A percentile compares a stretch with the other conserved stretches of the same genome.
phyloP scores from a whole-genome alignment of 35 echinoderm and acorn worm genomes.

The Apostichopus californicus region DNA sequence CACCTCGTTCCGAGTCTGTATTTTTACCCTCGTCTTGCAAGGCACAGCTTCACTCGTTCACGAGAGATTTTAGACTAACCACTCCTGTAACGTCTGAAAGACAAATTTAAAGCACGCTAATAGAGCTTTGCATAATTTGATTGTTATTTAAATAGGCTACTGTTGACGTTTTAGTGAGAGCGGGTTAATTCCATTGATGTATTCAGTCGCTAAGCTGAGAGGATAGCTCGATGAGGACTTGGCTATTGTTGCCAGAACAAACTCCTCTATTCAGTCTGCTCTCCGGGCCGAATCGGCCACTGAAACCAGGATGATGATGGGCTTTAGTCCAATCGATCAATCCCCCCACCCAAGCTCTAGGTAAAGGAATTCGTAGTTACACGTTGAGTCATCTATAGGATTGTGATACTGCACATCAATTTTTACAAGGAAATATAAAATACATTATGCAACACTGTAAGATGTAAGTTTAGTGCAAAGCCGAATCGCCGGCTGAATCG shows the following conservation, averaged over 20 bases:
- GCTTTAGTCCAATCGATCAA: not conserved
- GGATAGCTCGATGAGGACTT: not conserved
- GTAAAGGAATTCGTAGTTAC: not conserved
- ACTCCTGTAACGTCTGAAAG: not conserved
- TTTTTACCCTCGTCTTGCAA: not conserved
- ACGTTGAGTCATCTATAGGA: not conserved
- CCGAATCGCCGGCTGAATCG: no score
- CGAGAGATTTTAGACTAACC: conserved; percentile 23
- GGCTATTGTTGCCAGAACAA: conserved; percentile 22
- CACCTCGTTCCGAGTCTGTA: not conserved
- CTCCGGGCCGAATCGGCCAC: conserved; percentile 9
- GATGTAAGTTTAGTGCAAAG: no score
- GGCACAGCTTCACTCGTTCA: not conserved
- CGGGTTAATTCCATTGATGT: not conserved
- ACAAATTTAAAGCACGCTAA: conserved; percentile 28
- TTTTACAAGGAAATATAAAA: not conserved
- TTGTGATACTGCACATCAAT: not conserved
- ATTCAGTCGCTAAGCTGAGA: not conserved
- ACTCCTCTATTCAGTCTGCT: conserved; percentile 4
- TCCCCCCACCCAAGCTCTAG: not conserved
- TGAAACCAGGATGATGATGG: not conserved
- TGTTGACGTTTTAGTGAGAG: not conserved
- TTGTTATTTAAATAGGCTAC: conserved; percentile 24
- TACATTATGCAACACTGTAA: no score
- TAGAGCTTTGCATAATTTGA: conserved; percentile 35